Percentiles rank a stretch among this genome's conserved stretches.
Evolutionary conservation across 2,113 vertebrate genomes (phyloP).

Genomic region (Axis porcinus): DNA sequence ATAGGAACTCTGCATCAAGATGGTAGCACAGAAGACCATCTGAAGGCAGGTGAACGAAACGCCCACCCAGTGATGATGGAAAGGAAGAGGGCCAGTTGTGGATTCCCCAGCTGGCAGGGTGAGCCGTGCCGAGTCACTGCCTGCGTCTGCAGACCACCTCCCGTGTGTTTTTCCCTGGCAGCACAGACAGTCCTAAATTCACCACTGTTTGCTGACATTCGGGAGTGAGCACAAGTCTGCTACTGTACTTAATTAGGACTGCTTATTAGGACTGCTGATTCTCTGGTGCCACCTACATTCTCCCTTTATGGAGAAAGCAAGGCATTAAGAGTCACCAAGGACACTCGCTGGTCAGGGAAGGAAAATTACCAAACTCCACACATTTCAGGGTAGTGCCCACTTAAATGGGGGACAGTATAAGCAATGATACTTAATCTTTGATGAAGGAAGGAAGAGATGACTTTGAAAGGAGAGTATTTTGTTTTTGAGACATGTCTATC

Average conservation of each 20-base stretch:
- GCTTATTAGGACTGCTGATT: background rate
- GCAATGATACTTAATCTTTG: background rate
- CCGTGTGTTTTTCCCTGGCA: background rate
- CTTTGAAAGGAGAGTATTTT: background rate
- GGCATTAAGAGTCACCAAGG: background rate
- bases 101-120: background rate
- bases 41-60: background rate
- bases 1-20: background rate
- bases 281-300: background rate
- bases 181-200: background rate
- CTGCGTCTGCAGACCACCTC: background rate
- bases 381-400: background rate
- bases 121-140: background rate
- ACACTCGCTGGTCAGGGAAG: background rate
- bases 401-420: background rate
- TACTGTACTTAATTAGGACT: background rate
- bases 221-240: background rate
- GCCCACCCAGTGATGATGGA: background rate
- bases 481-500: background rate
- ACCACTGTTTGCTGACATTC: background rate
- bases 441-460: background rate
- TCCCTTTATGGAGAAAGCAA: background rate
- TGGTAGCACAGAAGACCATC: background rate
- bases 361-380: background rate
- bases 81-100: background rate